phyloP scores from a whole-genome alignment of 2,888 invertebrate genomes.

The Athetis lepigone region DNA sequence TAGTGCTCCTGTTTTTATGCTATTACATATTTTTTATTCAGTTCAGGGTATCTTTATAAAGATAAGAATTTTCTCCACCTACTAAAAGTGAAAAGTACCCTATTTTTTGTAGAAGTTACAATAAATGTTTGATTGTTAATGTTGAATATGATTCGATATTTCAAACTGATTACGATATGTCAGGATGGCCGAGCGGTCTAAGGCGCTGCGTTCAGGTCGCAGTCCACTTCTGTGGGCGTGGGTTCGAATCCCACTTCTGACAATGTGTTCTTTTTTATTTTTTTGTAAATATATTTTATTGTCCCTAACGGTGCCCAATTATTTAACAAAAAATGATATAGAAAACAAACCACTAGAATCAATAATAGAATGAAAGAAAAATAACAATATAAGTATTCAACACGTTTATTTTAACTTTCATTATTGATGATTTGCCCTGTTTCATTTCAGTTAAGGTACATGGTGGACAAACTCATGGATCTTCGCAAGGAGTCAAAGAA shows the following conservation, averaged over 20 bases:
- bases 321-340: background rate
- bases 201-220: conserved; percentile 80
- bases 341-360: background rate
- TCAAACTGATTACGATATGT: background rate
- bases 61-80: too few species aligned
- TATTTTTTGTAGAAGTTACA: background rate
- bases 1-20: too few species aligned
- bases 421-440: background rate
- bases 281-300: background rate
- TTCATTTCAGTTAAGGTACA: conserved; percentile 87
- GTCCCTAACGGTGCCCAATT: background rate
- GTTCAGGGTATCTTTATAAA: too few species aligned
- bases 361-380: too few species aligned
- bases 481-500: conserved; percentile 92
- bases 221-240: conserved; percentile 80
- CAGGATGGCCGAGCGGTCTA: conserved; percentile 80
- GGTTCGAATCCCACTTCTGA: conserved; percentile 79
- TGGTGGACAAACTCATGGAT: conserved; percentile 94
- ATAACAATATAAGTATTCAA: too few species aligned
- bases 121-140: background rate
- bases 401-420: too few species aligned
- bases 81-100: too few species aligned
- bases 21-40: too few species aligned
- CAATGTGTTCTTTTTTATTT: conserved; percentile 50
- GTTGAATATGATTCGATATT: conserved; percentile 42